phyloP scores from a whole-genome alignment of 92 coral and sea anemone genomes.

The Zoanthus gigantus region DNA sequence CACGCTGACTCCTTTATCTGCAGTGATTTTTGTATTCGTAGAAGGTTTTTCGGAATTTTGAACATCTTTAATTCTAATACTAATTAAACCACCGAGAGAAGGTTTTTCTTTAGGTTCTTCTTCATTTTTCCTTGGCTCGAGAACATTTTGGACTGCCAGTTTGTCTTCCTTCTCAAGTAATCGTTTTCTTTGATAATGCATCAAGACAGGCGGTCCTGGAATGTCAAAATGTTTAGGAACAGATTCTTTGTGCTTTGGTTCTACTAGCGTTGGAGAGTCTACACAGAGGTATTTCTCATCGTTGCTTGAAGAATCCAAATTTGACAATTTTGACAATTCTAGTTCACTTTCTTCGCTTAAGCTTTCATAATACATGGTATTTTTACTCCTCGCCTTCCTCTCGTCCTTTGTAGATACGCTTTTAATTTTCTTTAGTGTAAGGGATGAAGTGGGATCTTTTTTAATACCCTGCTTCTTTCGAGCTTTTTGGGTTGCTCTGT shows the following conservation, averaged over 20 bases:
- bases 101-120: background rate
- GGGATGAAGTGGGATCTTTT: background rate
- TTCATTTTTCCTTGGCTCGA: slow-evolving; percentile 7
- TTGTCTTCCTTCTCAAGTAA: slow-evolving; percentile 44
- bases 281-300: slow-evolving; percentile 73
- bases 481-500: background rate
- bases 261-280: slow-evolving; percentile 48
- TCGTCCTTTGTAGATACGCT: background rate
- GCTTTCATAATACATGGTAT: slow-evolving; percentile 48
- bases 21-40: slow-evolving; percentile 36
- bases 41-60: background rate
- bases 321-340: slow-evolving; percentile 85
- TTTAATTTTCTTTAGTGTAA: background rate
- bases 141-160: background rate
- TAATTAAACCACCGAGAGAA: background rate
- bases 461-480: slow-evolving; percentile 2
- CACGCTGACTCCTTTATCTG: slow-evolving; percentile 59
- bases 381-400: background rate
- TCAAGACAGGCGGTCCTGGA: slow-evolving; percentile 29
- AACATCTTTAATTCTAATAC: background rate
- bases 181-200: slow-evolving; percentile 35
- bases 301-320: slow-evolving; percentile 68
- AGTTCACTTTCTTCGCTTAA: slow-evolving; percentile 91
- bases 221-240: slow-evolving; percentile 25
- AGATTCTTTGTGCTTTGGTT: background rate